Evolutionary conservation across 2,888 invertebrate species (phyloP).

Genomic region (Dasypogon diadema): DNA sequence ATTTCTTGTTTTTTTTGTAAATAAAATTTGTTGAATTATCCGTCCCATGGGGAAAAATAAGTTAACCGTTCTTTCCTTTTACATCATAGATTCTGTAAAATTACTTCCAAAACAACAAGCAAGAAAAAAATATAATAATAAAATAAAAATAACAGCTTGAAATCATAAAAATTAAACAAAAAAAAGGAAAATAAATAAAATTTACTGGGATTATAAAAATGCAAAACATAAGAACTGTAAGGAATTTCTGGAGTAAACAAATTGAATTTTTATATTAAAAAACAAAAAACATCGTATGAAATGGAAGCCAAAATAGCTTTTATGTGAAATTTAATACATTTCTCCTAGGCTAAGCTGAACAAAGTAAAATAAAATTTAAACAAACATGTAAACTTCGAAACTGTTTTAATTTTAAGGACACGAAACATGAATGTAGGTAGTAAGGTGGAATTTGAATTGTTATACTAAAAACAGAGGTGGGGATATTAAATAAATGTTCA

Average conservation of each 20-base stretch:
- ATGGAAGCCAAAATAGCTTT: constrained; percentile 41
- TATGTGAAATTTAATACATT: constrained; percentile 28
- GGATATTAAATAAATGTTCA: constrained; percentile 47
- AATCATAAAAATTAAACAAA: background rate
- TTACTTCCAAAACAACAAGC: background rate
- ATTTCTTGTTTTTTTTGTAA: constrained; percentile 17
- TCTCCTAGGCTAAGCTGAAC: background rate
- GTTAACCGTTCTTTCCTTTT: constrained; percentile 31
- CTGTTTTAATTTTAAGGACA: constrained; percentile 23
- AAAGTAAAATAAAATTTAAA: background rate
- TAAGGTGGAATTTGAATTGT: constrained; percentile 46
- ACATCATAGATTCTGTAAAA: background rate
- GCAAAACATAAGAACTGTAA: constrained; percentile 1
- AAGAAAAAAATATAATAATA: background rate
- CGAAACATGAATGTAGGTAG: constrained; percentile 14
- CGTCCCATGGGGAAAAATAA: constrained; percentile 38
- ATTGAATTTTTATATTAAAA: constrained; percentile 33
- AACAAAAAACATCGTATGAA: background rate
- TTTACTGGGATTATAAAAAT: background rate
- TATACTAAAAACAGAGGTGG: constrained; percentile 6
- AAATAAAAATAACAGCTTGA: background rate
- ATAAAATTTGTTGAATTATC: constrained; percentile 41
- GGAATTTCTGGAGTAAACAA: constrained; percentile 15
- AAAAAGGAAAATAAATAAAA: background rate
- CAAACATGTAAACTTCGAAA: constrained; percentile 5